Conservation (phyloP, 1,140 invertebrate genomes). For the Penaeus indicus region DNA sequence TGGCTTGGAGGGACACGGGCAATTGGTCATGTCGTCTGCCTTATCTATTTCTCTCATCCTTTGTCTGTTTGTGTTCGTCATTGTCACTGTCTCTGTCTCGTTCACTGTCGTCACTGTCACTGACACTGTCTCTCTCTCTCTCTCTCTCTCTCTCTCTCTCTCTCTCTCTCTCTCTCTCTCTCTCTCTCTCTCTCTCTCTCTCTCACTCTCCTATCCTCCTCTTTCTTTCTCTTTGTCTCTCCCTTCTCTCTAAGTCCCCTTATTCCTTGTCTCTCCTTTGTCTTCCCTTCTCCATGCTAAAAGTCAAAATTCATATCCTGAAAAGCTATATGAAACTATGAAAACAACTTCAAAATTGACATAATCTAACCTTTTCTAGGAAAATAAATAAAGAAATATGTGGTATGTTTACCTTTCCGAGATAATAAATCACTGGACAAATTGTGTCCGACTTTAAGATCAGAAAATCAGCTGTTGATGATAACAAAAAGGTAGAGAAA, state of each 20-base stretch:
- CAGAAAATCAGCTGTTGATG: no score
- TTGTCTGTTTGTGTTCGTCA: neutral
- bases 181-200: no score
- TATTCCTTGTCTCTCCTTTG: neutral
- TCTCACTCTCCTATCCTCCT: neutral
- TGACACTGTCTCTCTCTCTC: neutral
- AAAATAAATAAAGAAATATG: no score
- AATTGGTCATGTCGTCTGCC: no score
- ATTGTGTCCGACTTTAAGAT: no score
- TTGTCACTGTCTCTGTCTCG: neutral
- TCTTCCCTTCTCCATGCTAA: neutral
- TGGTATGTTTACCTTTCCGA: no score
- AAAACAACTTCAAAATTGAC: neutral
- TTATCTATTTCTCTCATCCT: neutral
- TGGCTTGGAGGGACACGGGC: no score
- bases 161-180: no score
- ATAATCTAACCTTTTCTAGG: no score
- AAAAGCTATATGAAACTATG: neutral
- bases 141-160: no score
- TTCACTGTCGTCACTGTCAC: neutral
- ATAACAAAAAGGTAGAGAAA: no score
- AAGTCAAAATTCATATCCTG: neutral
- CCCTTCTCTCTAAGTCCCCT: neutral
- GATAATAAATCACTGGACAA: no score
- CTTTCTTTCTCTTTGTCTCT: neutral